A percentile compares a stretch with the other conserved stretches of the same genome.
Evolutionary conservation across 2,797 vertebrate species (phyloP).

Genomic region (Thalassophryne amazonica): DNA sequence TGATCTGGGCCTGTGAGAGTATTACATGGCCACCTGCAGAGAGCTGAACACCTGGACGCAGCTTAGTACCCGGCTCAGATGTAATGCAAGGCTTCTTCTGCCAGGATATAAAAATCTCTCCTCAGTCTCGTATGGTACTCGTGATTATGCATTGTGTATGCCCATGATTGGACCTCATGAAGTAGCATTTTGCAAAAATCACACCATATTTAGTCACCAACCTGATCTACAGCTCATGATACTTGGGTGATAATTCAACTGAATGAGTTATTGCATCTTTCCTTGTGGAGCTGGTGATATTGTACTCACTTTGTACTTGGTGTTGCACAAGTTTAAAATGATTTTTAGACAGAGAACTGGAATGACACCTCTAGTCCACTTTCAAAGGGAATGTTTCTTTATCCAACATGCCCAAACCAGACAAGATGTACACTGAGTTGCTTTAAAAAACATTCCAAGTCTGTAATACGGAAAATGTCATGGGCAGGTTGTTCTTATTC

Average conservation of each 20-base stretch:
- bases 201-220: conserved; percentile 18
- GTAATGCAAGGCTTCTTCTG: conserved; percentile 45
- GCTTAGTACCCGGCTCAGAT: conserved; percentile 60
- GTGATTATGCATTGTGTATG: conserved; percentile 43
- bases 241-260: not conserved
- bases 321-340: too few relatives aligned
- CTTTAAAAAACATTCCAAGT: not conserved
- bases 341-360: not conserved
- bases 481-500: not conserved
- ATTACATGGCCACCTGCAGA: conserved; percentile 78
- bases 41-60: conserved; percentile 67
- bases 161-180: conserved; percentile 16
- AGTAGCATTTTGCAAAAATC: conserved; percentile 36
- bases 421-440: not conserved
- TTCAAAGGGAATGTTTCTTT: not conserved
- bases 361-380: not conserved
- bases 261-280: not conserved
- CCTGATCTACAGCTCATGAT: too few relatives aligned
- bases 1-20: conserved; percentile 72
- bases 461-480: not conserved
- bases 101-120: conserved; percentile 37
- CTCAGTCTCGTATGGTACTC: conserved; percentile 17
- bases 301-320: too few relatives aligned
- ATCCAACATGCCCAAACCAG: conserved; percentile 1
- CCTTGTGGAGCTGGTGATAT: too few relatives aligned